Percentiles rank a stretch among this genome's conserved stretches.
These are phyloP conservation scores for Pterocles gutturalis DNA, from an alignment of 2,113 vertebrate species.

Conservation along the genomic window DNA sequence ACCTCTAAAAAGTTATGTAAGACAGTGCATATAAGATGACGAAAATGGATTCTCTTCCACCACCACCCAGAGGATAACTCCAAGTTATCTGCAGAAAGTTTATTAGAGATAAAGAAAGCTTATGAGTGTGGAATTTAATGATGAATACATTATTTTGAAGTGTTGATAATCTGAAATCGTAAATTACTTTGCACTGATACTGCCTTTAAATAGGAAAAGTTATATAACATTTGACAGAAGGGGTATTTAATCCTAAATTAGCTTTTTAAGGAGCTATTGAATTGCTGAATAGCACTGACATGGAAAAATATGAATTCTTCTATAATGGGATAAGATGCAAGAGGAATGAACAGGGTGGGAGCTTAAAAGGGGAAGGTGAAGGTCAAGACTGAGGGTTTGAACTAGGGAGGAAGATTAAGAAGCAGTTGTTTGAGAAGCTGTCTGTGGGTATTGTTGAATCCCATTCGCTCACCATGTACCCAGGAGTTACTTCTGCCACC, in stretches of 20 bases:
- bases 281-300: background rate
- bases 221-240: background rate
- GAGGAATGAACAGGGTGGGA: background rate
- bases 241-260: constrained; percentile 13
- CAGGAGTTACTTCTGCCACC: background rate
- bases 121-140: background rate
- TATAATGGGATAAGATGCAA: background rate
- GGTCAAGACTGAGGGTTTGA: background rate
- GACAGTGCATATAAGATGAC: background rate
- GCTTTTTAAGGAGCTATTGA: background rate
- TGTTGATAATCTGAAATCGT: constrained; percentile 9
- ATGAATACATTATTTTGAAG: background rate
- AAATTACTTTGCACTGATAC: background rate
- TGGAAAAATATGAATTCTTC: background rate
- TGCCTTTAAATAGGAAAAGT: constrained; percentile 43
- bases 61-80: background rate
- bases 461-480: rapidly evolving
- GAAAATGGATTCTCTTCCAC: background rate
- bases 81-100: background rate
- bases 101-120: background rate
- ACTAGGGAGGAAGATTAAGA: background rate
- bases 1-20: background rate
- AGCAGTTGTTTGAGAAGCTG: background rate
- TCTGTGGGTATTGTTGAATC: background rate
- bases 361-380: background rate